A percentile compares a stretch with the other conserved stretches of the same genome.
These are phyloP conservation scores for Druceiella hillmani DNA, from an alignment of 2,888 invertebrate species.

Conservation along the genomic window DNA sequence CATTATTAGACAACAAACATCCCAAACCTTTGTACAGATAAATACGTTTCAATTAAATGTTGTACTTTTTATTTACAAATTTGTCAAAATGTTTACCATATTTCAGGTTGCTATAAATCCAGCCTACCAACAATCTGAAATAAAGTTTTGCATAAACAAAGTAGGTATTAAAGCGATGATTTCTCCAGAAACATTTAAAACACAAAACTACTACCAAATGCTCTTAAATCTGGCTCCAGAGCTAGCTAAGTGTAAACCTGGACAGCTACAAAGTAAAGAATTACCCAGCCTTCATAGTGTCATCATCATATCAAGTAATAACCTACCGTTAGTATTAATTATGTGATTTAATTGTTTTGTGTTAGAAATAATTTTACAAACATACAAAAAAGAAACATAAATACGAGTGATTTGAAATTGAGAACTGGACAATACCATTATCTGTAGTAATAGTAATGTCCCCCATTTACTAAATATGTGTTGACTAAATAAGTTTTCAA, in stretches of 20 bases:
- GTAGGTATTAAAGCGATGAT: conserved; percentile 64
- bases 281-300: conserved; percentile 50
- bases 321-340: conserved; percentile 37
- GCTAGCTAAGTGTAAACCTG: conserved; percentile 36
- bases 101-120: conserved; percentile 72
- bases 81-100: neutral
- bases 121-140: conserved; percentile 61
- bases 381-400: too few species aligned
- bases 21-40: too few species aligned
- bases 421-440: too few species aligned
- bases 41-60: too few species aligned
- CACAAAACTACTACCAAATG: conserved; percentile 62
- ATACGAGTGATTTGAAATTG: too few species aligned
- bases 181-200: conserved; percentile 55
- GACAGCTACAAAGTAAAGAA: conserved; percentile 37
- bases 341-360: neutral
- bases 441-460: too few species aligned
- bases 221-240: conserved; percentile 57
- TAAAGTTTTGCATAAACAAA: conserved; percentile 67
- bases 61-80: too few species aligned
- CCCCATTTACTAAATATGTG: too few species aligned
- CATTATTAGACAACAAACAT: too few species aligned
- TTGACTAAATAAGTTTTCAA: too few species aligned
- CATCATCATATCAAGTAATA: conserved; percentile 49
- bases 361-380: neutral